Percentiles rank a stretch among this genome's conserved stretches.
Conservation (phyloP, 1,140 invertebrate genomes). For the Gonatopus flavifemur region DNA sequence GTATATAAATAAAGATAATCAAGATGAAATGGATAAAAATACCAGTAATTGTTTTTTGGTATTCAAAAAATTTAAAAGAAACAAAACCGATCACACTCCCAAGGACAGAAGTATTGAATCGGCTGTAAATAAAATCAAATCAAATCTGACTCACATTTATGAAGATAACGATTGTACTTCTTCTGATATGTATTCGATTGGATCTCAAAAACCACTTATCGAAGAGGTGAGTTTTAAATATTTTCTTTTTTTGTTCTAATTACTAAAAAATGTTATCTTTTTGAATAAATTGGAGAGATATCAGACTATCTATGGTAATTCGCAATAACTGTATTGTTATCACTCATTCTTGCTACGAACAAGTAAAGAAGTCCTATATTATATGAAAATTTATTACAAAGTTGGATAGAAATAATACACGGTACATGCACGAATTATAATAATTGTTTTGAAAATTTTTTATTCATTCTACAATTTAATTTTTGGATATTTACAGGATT, state of each 20-base stretch:
- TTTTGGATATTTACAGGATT: background rate
- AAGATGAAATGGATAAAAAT: slow-evolving; percentile 24
- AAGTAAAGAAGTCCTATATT: no score
- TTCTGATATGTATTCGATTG: background rate
- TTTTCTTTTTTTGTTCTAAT: background rate
- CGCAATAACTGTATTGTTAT: no score
- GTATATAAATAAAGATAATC: slow-evolving; percentile 41
- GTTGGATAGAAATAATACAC: background rate
- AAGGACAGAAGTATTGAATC: slow-evolving; percentile 11
- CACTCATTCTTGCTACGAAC: no score
- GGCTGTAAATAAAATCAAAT: slow-evolving; percentile 11
- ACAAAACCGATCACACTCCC: slow-evolving; percentile 9
- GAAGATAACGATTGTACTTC: background rate
- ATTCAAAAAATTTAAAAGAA: slow-evolving; percentile 27
- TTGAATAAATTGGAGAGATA: background rate
- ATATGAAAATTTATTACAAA: no score
- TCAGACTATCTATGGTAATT: background rate
- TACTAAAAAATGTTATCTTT: background rate
- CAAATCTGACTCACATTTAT: background rate
- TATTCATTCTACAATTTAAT: background rate
- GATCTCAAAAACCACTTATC: background rate
- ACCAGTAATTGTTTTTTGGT: slow-evolving; percentile 26
- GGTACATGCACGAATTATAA: background rate
- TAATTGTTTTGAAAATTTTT: background rate
- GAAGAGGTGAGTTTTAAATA: background rate